Evolutionary conservation across 1,140 invertebrate genomes (phyloP), one percentile per base, ranked within the genome.

Genomic region (Zaprionus tsacasi): DNA sequence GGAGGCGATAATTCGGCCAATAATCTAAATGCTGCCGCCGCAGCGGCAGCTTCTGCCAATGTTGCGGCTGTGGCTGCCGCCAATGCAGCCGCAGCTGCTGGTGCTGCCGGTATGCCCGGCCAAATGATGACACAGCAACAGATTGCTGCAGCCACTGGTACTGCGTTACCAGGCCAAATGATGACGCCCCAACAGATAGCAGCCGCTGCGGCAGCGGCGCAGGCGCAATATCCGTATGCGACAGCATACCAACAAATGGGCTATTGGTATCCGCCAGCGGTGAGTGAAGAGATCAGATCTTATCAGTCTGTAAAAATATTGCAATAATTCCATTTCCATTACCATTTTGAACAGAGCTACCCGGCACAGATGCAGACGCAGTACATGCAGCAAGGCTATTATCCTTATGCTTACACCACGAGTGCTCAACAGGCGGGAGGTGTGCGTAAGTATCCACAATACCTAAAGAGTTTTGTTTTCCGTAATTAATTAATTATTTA

Each of bases 231-330:
- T 81, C 93, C 95, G 3, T 96, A 96, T 91, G 91, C 83, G 35
- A 79, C 90, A 55, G 81, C 90, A 50, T 96, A 96, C 87, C 95
- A 96, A 91, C 95, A 96, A 92, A 96, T 96, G 95, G 93, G 95
- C 69, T 97, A 97, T 82, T 97, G 96, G 96, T 97, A 97, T 92
- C 95, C 95, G 45, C 93, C 92, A 69, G 78, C 91, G 74, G 93
- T 93, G 69, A 87, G 91, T 75, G 17, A 27, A n/a, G 5, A 1
- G 3, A 8, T 6, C 21, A n/a, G n/a, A 21, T 21, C 21, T 2
- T 21, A n/a, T 27, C 3, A 60, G 13, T 43, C 11, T 15, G 10
- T 1, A 6, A 55, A 13, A 1, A 5, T 57, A 15, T 30, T 57
- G 6, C 10, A 35, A 10, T 15, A 40, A 52, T 50, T 45, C 50